A percentile compares a stretch with the other conserved stretches of the same genome.
phyloP scores from a whole-genome alignment of 2,888 invertebrate genomes.

The Ischnura elegans region DNA sequence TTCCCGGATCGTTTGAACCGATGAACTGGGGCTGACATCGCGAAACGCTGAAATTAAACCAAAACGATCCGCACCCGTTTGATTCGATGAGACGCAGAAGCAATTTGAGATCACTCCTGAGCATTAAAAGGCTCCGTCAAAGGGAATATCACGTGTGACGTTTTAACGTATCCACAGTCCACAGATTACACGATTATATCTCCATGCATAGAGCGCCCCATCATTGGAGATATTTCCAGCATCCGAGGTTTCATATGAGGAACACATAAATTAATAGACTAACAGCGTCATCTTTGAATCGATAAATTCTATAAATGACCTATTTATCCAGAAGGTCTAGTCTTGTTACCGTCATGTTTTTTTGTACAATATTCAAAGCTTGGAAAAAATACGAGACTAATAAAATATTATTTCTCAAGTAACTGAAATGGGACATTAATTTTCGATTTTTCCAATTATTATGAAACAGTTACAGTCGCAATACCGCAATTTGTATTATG shows the following conservation, averaged over 20 bases:
- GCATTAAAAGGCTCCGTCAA: not conserved
- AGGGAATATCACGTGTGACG: not conserved
- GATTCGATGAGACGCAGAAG: not conserved
- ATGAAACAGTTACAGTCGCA: too few relatives aligned
- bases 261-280: not conserved
- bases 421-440: too few relatives aligned
- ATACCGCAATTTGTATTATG: too few relatives aligned
- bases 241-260: not conserved
- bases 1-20: not conserved
- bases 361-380: too few relatives aligned
- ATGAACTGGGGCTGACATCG: not conserved
- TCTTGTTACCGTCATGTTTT: too few relatives aligned
- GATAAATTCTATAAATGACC: too few relatives aligned
- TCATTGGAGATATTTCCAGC: not conserved
- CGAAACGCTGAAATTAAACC: not conserved
- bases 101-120: not conserved
- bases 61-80: not conserved
- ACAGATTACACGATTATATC: not conserved
- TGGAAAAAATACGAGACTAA: too few relatives aligned
- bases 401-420: too few relatives aligned
- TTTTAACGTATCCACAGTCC: not conserved
- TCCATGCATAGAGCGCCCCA: not conserved
- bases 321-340: too few relatives aligned
- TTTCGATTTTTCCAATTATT: too few relatives aligned
- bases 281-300: not conserved